Evolutionary conservation across 2,113 vertebrate genomes (phyloP).

Genomic region (Syngnathus typhle): DNA sequence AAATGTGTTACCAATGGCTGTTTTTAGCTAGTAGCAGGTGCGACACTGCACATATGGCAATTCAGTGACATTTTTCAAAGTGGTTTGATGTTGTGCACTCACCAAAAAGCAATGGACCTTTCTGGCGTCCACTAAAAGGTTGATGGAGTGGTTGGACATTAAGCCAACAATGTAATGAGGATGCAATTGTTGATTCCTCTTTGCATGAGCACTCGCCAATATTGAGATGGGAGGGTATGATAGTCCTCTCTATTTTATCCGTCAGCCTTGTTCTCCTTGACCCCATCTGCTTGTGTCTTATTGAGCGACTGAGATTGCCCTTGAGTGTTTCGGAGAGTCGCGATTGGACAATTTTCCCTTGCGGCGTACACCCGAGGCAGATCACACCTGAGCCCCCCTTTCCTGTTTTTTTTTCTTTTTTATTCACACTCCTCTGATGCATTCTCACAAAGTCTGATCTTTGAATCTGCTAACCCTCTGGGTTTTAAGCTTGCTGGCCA

Average conservation of each 20-base stretch:
- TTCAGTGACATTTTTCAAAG: constrained; percentile 33
- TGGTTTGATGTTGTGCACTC: constrained; percentile 28
- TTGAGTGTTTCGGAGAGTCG: constrained; percentile 55
- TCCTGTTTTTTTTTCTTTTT: constrained; percentile 8
- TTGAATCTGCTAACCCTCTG: constrained; percentile 15
- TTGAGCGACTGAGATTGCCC: constrained; percentile 58
- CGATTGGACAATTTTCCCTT: constrained; percentile 50
- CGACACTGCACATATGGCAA: constrained; percentile 10
- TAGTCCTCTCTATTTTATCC: constrained; percentile 45
- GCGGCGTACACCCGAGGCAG: constrained; percentile 32
- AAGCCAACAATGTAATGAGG: constrained; percentile 43
- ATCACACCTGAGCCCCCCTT: constrained; percentile 43
- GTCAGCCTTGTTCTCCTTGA: constrained; percentile 44
- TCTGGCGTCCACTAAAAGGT: constrained; percentile 10
- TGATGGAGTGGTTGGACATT: not conserved
- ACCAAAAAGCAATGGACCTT: constrained; percentile 22
- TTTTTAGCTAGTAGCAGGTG: constrained; percentile 28
- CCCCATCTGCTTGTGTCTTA: constrained; percentile 51
- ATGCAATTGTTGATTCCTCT: constrained; percentile 53
- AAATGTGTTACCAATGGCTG: not conserved
- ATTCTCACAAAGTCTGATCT: constrained; percentile 25
- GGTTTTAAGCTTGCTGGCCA: not conserved
- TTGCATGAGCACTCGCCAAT: constrained; percentile 28
- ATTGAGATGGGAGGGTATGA: constrained; percentile 34
- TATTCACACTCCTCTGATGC: constrained; percentile 26